Conservation (phyloP, 64 coral and sea anemone genomes). For the Stichodactyla helianthus region DNA sequence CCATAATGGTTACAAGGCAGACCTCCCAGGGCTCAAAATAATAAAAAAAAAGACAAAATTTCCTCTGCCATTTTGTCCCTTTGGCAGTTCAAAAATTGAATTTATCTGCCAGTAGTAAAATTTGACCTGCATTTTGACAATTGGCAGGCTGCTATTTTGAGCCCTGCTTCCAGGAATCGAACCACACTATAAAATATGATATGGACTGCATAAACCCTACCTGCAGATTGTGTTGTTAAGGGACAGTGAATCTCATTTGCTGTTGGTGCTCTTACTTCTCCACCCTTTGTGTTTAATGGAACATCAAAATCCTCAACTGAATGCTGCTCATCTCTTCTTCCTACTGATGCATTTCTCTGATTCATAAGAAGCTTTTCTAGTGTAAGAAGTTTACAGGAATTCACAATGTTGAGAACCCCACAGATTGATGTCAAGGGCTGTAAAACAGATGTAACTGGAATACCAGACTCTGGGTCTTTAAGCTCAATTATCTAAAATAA, state of each 20-base stretch:
- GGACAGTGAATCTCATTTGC: background rate
- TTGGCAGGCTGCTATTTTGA: too few relatives aligned
- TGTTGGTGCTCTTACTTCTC: background rate
- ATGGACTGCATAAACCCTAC: background rate
- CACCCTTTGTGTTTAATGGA: background rate
- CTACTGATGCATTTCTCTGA: background rate
- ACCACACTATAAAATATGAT: too few relatives aligned
- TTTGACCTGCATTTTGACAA: too few relatives aligned
- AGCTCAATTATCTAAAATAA: slow-evolving; percentile 73
- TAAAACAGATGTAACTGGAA: slow-evolving; percentile 62
- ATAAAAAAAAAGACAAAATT: too few relatives aligned
- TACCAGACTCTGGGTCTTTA: slow-evolving; percentile 45
- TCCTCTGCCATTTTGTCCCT: too few relatives aligned
- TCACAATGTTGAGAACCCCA: slow-evolving; percentile 49
- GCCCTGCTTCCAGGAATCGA: too few relatives aligned
- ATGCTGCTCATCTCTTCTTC: background rate
- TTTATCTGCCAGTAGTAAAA: too few relatives aligned
- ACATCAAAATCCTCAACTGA: background rate
- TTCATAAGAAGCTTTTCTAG: slow-evolving; percentile 80
- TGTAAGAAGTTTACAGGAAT: slow-evolving; percentile 39
- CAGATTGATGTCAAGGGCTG: slow-evolving; percentile 79
- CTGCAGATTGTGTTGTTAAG: background rate
- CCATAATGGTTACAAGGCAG: too few relatives aligned
- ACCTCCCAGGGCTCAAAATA: too few relatives aligned
- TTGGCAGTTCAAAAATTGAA: too few relatives aligned